Base-by-base conservation (phyloP, 2,113 vertebrate species). In the Muntiacus muntjak region DNA sequence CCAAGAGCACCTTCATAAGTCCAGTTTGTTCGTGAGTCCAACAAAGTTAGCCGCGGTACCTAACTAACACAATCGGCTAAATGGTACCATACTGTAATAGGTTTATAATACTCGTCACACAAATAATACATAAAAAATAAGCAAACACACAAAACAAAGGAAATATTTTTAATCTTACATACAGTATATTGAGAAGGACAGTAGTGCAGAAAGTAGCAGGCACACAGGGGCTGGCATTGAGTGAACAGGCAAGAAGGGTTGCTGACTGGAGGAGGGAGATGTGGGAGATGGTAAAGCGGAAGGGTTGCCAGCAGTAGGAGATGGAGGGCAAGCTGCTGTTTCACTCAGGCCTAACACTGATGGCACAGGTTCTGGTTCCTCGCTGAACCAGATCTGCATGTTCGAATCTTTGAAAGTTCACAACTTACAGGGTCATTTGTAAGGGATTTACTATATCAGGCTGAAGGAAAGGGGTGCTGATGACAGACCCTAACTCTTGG, bases 401-500 rank as follows among this genome's bases (percentile, higher is more conserved):
- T 43, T 76, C 3, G 3, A 40, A 76, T 40, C 71, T 76, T 26
- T 43, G 71, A 43, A 76, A 43, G 40, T 43, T 76, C 71, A 76
- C 23, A 26, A 76, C 71, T 43, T 43, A 15, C 15, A 76, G 12
- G 23, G 40, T 43, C 71, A 26, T 26, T 43, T 25, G 71, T 26
- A 43, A 43, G 40, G 40, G 23, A 40, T 6, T 76, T 76, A 26
- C 40, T 43, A 3, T 76, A 10, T 1, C 9, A 14, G 64, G 14
- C 25, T 8, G 14, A 28, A 30, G 43, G 45, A 43, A 36, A 4
- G 43, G 28, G 25, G 36, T 19, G 4, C 17, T 2, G 1, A 6
- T 7, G 16, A 16, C 23, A 25, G 43, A 19, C 8, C 40, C 40
- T 1, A 0, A 52, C 8, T 54, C 30, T 33, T 0, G 9, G 11